phyloP scores from a whole-genome alignment of 2,797 vertebrate genomes.

The Iguana delicatissima region DNA sequence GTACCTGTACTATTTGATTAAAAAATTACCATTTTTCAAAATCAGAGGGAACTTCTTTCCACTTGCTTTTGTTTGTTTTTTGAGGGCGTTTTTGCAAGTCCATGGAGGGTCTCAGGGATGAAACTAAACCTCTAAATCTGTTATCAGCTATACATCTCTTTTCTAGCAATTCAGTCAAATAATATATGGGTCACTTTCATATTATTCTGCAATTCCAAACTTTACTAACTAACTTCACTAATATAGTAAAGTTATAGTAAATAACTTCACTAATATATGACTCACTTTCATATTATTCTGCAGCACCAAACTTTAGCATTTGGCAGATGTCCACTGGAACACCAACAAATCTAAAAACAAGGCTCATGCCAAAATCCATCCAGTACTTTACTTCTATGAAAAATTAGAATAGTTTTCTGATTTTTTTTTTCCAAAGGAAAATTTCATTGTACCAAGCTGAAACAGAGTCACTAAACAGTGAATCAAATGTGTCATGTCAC shows the following conservation, averaged over 20 bases:
- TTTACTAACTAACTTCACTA: neutral
- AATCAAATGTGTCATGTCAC: slow-evolving; percentile 25
- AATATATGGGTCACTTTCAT: neutral
- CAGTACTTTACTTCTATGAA: slow-evolving; percentile 34
- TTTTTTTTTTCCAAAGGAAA: slow-evolving; percentile 31
- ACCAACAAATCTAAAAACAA: neutral
- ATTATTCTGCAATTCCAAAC: neutral
- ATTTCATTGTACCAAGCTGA: neutral
- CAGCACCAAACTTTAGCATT: neutral
- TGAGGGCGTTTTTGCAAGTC: too few relatives aligned
- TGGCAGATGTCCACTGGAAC: neutral
- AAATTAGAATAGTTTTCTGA: slow-evolving; percentile 7
- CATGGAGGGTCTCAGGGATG: too few relatives aligned
- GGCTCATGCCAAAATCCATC: slow-evolving; percentile 15
- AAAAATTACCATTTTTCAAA: too few relatives aligned
- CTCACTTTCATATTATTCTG: neutral
- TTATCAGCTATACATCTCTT: too few relatives aligned
- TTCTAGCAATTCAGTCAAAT: neutral
- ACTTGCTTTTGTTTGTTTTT: too few relatives aligned
- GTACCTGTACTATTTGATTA: too few relatives aligned
- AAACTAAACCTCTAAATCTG: too few relatives aligned
- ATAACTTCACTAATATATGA: neutral
- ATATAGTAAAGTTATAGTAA: too few relatives aligned
- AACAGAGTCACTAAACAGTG: neutral
- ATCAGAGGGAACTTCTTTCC: too few relatives aligned